phyloP scores from a whole-genome alignment of 2,113 vertebrate genomes.

The Rhabdomys dilectus region DNA sequence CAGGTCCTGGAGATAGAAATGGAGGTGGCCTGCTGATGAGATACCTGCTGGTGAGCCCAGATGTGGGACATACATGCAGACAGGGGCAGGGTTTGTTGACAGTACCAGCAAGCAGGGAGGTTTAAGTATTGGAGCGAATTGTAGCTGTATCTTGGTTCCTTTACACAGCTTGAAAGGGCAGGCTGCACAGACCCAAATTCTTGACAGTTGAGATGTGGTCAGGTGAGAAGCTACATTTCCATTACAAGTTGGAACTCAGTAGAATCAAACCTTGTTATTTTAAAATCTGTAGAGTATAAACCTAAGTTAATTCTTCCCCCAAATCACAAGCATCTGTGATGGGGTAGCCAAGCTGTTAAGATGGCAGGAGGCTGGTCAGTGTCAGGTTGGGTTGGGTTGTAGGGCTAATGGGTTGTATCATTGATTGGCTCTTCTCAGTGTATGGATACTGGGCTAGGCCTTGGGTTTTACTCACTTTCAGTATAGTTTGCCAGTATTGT shows the following conservation, averaged over 20 bases:
- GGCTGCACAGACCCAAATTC: background rate
- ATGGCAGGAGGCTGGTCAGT: background rate
- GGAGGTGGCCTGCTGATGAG: background rate
- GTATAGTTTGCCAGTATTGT: constrained; percentile 54
- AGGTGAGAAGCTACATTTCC: background rate
- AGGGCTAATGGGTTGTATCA: background rate
- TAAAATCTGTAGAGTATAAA: background rate
- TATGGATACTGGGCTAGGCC: background rate
- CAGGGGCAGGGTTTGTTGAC: background rate
- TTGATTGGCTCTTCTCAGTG: background rate
- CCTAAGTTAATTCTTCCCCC: background rate
- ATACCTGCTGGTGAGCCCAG: background rate
- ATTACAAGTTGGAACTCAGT: background rate
- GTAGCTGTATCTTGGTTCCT: background rate
- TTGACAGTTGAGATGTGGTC: background rate
- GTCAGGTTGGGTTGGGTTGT: background rate
- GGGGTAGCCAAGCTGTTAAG: background rate
- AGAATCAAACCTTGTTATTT: background rate
- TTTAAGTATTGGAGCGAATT: background rate
- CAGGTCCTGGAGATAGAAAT: background rate
- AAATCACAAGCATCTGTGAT: background rate
- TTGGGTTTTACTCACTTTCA: background rate
- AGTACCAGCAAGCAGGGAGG: background rate
- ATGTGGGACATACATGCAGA: accelerated
- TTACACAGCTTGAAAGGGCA: background rate